Percentiles rank a stretch among this genome's conserved stretches.
These are phyloP conservation scores for Trichechus manatus DNA, from an alignment of 2,113 vertebrate species.

Conservation along the genomic window DNA sequence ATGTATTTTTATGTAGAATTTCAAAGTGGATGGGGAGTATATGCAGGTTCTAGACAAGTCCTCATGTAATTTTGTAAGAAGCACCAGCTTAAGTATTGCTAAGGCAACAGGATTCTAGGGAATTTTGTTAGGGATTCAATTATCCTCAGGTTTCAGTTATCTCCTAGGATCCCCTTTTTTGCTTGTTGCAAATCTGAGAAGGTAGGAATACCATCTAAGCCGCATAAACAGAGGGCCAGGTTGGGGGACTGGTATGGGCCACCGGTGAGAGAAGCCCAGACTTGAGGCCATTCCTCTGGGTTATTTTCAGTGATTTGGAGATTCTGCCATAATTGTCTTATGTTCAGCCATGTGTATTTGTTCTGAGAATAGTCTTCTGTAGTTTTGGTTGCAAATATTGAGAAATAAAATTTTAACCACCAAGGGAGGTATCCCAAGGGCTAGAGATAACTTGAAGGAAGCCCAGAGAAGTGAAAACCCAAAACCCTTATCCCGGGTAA, in stretches of 20 bases:
- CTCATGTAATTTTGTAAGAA: not conserved
- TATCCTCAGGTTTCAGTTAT: not conserved
- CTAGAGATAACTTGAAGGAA: not conserved
- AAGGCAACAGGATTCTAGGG: not conserved
- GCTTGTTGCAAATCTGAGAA: not conserved
- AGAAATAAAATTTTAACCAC: not conserved
- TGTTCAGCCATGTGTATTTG: not conserved
- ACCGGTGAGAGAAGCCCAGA: not conserved
- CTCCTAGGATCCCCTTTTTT: not conserved
- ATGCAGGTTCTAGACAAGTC: not conserved
- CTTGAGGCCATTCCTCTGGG: not conserved
- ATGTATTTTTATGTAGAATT: not conserved
- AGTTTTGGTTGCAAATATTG: not conserved
- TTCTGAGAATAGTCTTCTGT: not conserved
- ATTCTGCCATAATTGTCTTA: not conserved
- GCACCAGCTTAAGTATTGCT: not conserved
- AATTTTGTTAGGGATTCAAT: not conserved
- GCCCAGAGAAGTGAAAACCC: conserved; percentile 24
- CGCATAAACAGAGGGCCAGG: not conserved
- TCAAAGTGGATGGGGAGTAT: not conserved
- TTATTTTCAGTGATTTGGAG: not conserved
- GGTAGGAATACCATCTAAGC: not conserved
- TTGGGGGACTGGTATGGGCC: not conserved
- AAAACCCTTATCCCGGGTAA: not conserved
- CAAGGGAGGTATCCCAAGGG: not conserved